These are phyloP conservation scores for Tympanoctomys barrerae DNA, from an alignment of 2,797 vertebrate species.

Conservation along the genomic window DNA sequence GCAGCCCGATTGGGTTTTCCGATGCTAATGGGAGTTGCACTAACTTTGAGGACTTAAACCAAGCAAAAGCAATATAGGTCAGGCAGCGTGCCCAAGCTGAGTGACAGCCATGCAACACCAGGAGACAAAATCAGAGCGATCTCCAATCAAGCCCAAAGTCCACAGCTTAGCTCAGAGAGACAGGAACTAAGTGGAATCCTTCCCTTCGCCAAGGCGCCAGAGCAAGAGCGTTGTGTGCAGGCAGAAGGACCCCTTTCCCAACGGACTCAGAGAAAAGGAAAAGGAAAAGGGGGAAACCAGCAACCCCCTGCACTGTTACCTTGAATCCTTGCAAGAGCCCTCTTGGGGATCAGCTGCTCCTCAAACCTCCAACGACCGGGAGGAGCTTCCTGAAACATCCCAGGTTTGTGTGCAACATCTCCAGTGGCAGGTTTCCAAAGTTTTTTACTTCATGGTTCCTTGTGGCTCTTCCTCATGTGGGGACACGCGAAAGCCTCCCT, in stretches of 20 bases:
- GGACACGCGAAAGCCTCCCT: slow-evolving; percentile 52
- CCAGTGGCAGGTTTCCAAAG: slow-evolving; percentile 83
- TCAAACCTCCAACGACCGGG: slow-evolving; percentile 65
- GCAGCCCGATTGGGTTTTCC: slow-evolving; percentile 60
- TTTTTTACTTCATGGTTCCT: slow-evolving; percentile 83
- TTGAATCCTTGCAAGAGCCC: slow-evolving; percentile 77
- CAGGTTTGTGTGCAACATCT: slow-evolving; percentile 75
- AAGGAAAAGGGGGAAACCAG: background rate
- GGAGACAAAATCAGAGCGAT: slow-evolving; percentile 30
- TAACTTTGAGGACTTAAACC: slow-evolving; percentile 84
- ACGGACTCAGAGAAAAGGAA: slow-evolving; percentile 27
- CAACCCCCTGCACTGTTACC: slow-evolving; percentile 69
- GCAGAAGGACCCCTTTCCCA: background rate
- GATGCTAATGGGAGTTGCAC: slow-evolving; percentile 79
- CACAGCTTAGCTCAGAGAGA: slow-evolving; percentile 22
- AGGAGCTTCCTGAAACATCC: slow-evolving; percentile 75
- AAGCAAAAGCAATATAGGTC: slow-evolving; percentile 72
- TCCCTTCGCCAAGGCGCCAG: slow-evolving; percentile 28
- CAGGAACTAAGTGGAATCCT: background rate
- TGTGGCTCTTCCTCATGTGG: slow-evolving; percentile 66
- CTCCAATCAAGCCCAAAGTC: slow-evolving; percentile 47
- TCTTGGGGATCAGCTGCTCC: slow-evolving; percentile 81
- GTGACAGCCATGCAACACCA: slow-evolving; percentile 34
- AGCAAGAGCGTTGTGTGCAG: background rate
- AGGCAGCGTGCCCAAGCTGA: slow-evolving; percentile 36